A percentile compares a stretch with the other conserved stretches of the same genome.
Evolutionary conservation across 1,140 invertebrate genomes (phyloP).

Genomic region (Oscheius sp.): DNA sequence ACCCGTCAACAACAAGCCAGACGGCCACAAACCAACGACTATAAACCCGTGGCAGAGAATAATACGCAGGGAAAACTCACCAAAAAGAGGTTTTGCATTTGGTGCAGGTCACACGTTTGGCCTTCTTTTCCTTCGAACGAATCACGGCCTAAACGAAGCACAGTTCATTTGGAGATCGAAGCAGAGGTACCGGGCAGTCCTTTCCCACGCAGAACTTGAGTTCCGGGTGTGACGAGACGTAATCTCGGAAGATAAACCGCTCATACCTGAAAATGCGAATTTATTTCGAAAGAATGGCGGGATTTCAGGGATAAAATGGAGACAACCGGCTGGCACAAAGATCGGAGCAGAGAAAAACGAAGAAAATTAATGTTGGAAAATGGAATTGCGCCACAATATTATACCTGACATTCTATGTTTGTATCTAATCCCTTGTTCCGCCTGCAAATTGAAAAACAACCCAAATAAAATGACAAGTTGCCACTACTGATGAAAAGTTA

Average conservation of each 20-base stretch:
- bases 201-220: conserved; percentile 85
- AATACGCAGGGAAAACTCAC: conserved; percentile 66
- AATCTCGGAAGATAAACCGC: conserved; percentile 89
- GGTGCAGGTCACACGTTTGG: conserved; percentile 77
- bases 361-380: neutral
- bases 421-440: no score
- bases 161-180: neutral
- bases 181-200: conserved; percentile 70
- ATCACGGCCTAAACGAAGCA: conserved; percentile 72
- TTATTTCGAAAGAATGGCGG: neutral
- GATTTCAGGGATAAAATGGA: no score
- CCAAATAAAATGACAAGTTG: no score
- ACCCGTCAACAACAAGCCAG: no score
- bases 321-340: no score
- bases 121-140: conserved; percentile 72
- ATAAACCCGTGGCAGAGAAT: no score
- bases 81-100: conserved; percentile 78
- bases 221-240: conserved; percentile 73
- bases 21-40: no score
- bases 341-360: no score
- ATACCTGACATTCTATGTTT: no score
- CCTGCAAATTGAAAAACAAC: no score
- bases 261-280: conserved; percentile 84
- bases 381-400: neutral
- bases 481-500: no score